These are phyloP conservation scores for Phrynocephalus vlangalii DNA, from an alignment of 2,797 vertebrate genomes.

Conservation along the genomic window DNA sequence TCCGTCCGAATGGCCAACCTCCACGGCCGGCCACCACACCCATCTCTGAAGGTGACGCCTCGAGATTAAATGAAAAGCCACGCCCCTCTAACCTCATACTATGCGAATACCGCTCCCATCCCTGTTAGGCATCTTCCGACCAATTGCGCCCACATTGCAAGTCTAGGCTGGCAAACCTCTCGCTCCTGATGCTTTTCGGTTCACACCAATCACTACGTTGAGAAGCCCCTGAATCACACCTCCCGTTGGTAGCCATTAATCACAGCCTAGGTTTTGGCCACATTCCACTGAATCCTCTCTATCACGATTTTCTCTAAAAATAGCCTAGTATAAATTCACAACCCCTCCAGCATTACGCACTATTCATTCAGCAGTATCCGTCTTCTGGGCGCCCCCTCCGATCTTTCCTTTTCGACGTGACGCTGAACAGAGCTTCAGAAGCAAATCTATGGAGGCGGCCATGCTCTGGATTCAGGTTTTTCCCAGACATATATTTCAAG, in stretches of 20 bases:
- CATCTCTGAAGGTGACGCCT: neutral
- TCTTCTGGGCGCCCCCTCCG: neutral
- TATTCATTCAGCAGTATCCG: neutral
- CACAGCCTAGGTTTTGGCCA: neutral
- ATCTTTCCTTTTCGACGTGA: neutral
- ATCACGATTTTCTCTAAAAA: neutral
- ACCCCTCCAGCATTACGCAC: neutral
- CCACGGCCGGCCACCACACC: neutral
- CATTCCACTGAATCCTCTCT: slow-evolving; percentile 1
- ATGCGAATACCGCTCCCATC: neutral
- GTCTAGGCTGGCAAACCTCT: neutral
- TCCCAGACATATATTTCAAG: neutral
- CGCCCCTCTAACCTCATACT: neutral
- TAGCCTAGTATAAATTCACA: neutral
- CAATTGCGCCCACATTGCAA: neutral
- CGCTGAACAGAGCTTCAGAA: neutral
- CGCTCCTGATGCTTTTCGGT: neutral
- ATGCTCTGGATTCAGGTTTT: neutral
- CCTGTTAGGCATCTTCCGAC: neutral
- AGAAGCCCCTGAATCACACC: neutral
- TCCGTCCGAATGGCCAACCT: neutral
- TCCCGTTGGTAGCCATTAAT: neutral
- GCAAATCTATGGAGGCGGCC: neutral
- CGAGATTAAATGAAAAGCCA: neutral
- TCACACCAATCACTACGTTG: neutral